Evolutionary conservation across 92 coral and sea anemone species (phyloP), one percentile per base, ranked within the genome.

Genomic region (Epizoanthus rinbou): DNA sequence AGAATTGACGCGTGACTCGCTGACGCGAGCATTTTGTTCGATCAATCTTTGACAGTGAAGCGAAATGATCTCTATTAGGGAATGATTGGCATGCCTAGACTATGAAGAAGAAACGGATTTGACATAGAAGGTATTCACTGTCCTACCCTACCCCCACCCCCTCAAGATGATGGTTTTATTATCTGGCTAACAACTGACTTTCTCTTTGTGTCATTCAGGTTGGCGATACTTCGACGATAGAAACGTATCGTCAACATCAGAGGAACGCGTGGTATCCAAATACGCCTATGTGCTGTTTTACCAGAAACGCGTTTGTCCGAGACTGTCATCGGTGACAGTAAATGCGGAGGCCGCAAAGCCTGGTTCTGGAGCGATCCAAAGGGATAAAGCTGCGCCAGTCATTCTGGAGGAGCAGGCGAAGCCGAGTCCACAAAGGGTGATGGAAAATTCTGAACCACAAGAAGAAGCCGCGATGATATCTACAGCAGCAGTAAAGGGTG

Each of bases 211-310:
- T 83, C 72, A 47, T 57, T 4, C 62, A 96, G 99, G 93, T 5
- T 96, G 99, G 99, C 93, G 97, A 24, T 90, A 82, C 84, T 96
- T 90, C 81, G 98, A 96, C 69, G 99, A 96, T 76, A 90, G 90
- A 33, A 92, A 80, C 64, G 99, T 96, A 71, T 67, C 94, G 10
- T 78, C 65, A 22, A 84, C 94, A 5, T 39, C 80, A 5, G 97
- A 96, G 71, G 87, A 82, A 45, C 92, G 92, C 4, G 94, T 91
- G 45, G 88, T 88, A 68, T 86, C 95, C 17, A 93, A 91, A 66
- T 87, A 92, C 85, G 99, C 99, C 1, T 96, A 96, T 58, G 97
- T 96, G 69, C 80, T 96, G 85, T 94, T 96, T 72, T 96, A 96
- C 85, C 95, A 92, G 64, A 88, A 96, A 60, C 90, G 98, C 50